phyloP scores from a whole-genome alignment of 2,797 vertebrate species.

The Periparus ater region DNA sequence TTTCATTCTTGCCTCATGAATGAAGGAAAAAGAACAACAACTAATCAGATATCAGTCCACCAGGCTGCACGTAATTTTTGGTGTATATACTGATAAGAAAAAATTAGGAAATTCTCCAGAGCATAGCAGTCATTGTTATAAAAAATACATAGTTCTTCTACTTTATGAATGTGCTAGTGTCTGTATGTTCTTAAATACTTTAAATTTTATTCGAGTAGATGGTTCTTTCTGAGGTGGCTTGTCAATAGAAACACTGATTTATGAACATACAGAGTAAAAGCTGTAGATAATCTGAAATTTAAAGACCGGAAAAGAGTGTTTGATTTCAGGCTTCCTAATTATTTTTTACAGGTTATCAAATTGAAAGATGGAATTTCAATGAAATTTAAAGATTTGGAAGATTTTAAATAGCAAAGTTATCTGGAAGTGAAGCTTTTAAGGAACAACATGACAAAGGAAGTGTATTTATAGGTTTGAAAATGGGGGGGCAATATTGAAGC shows the following conservation, averaged over 20 bases:
- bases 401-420: slow-evolving; percentile 4
- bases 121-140: background rate
- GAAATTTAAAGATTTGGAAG: background rate
- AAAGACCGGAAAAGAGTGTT: background rate
- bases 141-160: background rate
- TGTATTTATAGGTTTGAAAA: slow-evolving; percentile 50
- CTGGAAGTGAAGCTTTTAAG: slow-evolving; percentile 27
- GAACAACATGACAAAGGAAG: slow-evolving; percentile 38
- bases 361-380: background rate
- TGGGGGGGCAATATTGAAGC: background rate
- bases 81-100: background rate
- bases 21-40: background rate
- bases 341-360: background rate
- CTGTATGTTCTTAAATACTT: background rate
- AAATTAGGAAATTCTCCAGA: background rate
- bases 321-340: background rate
- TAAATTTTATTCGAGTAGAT: background rate
- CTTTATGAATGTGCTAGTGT: background rate
- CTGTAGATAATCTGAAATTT: background rate
- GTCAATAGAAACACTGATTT: background rate
- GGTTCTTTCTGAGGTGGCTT: background rate
- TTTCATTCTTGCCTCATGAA: background rate
- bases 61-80: background rate
- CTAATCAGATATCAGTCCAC: background rate
- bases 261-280: background rate